A percentile compares a stretch with the other conserved stretches of the same genome.
phyloP scores from a whole-genome alignment of 2,797 vertebrate genomes.

The Distichodus sexfasciatus region DNA sequence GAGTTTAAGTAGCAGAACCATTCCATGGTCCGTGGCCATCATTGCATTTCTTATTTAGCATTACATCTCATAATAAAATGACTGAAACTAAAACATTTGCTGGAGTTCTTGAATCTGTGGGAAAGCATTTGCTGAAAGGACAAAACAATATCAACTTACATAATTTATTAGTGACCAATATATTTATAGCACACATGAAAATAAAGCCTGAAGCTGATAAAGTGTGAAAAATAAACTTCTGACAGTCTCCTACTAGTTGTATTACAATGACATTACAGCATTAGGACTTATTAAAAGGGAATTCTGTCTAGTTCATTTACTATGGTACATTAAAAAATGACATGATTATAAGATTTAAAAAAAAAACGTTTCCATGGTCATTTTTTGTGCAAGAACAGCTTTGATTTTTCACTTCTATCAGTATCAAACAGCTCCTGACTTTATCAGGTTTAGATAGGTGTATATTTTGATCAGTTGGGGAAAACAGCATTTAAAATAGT shows the following conservation, averaged over 20 bases:
- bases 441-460: not conserved
- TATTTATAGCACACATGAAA: not conserved
- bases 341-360: not conserved
- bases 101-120: not conserved
- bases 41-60: too few species aligned
- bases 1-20: too few species aligned
- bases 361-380: not conserved
- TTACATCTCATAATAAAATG: too few species aligned
- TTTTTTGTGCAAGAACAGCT: not conserved
- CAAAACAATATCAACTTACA: not conserved
- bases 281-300: not conserved
- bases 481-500: constrained; percentile 12
- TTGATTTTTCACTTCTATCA: not conserved
- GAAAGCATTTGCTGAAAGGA: not conserved
- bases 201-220: not conserved
- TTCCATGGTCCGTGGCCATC: too few species aligned
- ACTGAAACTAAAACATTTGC: not conserved
- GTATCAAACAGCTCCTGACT: not conserved
- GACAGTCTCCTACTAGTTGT: not conserved
- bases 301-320: not conserved
- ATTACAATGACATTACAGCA: not conserved
- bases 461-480: not conserved
- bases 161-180: not conserved
- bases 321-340: not conserved
- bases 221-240: too few species aligned